A percentile compares a stretch with the other conserved stretches of the same genome.
Evolutionary conservation across 2,888 invertebrate species (phyloP).

Genomic region (Spatulosminthurus flaviceps): DNA sequence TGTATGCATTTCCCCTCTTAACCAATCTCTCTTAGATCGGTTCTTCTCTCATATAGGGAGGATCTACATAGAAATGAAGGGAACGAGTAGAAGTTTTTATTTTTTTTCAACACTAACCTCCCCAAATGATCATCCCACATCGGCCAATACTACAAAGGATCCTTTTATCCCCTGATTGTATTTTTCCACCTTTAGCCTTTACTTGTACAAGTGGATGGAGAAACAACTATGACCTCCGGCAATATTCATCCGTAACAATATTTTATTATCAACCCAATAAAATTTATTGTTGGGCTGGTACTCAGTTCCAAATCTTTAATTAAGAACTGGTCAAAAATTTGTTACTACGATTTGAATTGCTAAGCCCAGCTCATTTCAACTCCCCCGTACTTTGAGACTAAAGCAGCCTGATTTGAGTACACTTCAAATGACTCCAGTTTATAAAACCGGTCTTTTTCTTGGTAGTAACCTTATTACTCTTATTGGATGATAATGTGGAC

Average conservation of each 20-base stretch:
- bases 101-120: slow-evolving; percentile 54
- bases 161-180: background rate
- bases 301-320: too few relatives aligned
- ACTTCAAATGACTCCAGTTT: background rate
- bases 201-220: background rate
- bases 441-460: background rate
- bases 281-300: too few relatives aligned
- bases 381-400: background rate
- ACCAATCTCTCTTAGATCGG: too few relatives aligned
- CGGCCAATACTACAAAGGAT: background rate
- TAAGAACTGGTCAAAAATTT: too few relatives aligned
- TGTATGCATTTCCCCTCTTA: background rate
- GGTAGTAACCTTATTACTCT: background rate
- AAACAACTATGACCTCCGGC: background rate
- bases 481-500: background rate
- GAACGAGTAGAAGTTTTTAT: slow-evolving; percentile 50
- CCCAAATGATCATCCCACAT: background rate
- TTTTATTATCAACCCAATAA: background rate
- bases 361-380: slow-evolving; percentile 3
- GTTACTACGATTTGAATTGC: background rate
- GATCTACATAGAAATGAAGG: background rate
- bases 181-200: slow-evolving; percentile 23
- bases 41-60: too few relatives aligned
- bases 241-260: background rate
- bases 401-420: background rate